Conservation (phyloP, 2,113 vertebrate genomes). For the Stegostoma tigrinum region DNA sequence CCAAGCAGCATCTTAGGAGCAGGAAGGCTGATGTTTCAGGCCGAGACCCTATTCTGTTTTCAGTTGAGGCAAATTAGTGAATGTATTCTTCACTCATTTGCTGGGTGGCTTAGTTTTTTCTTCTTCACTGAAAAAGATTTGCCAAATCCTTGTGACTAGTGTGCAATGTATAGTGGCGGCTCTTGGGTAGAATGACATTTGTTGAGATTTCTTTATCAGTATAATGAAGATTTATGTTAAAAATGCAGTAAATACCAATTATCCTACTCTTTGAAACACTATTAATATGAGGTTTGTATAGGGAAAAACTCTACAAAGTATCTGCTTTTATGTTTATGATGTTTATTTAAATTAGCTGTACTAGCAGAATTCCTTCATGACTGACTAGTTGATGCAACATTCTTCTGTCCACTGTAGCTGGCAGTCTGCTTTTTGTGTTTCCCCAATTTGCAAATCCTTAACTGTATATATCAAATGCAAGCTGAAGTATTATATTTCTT, state of each 20-base stretch:
- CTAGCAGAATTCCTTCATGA: neutral
- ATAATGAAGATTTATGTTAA: neutral
- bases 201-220: neutral
- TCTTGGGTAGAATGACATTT: neutral
- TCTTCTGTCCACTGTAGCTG: neutral
- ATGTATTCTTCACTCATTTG: constrained; percentile 5
- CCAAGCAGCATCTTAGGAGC: too few species aligned
- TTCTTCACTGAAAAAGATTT: neutral
- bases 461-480: neutral
- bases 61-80: neutral
- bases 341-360: too few species aligned
- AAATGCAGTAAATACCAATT: neutral
- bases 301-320: neutral
- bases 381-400: neutral
- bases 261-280: neutral
- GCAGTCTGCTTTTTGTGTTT: neutral
- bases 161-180: neutral
- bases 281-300: neutral
- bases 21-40: too few species aligned
- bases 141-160: neutral
- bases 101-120: neutral
- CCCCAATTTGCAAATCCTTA: neutral
- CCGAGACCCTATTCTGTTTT: constrained; percentile 22
- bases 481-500: neutral
- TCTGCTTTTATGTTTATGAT: neutral